These are phyloP conservation scores for Pelobates fuscus DNA, from an alignment of 2,113 vertebrate genomes.

Conservation along the genomic window DNA sequence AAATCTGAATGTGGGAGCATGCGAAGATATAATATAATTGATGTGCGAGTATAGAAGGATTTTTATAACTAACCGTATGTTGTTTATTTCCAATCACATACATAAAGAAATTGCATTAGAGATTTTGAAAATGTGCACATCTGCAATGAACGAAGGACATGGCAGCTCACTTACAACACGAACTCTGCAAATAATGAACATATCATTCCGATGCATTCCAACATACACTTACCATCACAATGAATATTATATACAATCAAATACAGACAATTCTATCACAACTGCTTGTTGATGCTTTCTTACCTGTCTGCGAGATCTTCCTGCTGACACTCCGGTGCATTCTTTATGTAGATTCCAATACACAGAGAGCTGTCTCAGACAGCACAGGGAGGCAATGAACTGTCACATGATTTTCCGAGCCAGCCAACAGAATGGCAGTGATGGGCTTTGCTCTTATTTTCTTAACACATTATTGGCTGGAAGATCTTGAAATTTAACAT, in stretches of 20 bases:
- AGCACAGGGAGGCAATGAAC: constrained; percentile 32
- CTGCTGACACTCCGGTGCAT: constrained; percentile 31
- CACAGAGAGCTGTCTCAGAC: constrained; percentile 22
- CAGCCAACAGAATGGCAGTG: constrained; percentile 39
- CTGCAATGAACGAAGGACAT: not conserved
- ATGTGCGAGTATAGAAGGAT: not conserved
- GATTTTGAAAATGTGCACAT: not conserved
- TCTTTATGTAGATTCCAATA: constrained; percentile 43
- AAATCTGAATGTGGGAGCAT: not conserved
- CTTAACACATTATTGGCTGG: constrained; percentile 35
- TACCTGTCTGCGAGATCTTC: constrained; percentile 35
- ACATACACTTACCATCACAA: not conserved
- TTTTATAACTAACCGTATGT: too few species aligned
- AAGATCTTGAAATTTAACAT: not conserved
- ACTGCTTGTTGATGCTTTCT: not conserved
- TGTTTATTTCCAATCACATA: not conserved
- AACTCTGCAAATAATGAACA: not conserved
- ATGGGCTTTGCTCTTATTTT: constrained; percentile 33
- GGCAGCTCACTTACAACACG: not conserved
- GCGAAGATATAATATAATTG: not conserved
- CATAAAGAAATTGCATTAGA: not conserved
- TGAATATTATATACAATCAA: not conserved
- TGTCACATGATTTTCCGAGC: constrained; percentile 36
- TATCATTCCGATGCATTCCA: not conserved
- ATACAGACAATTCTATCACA: not conserved